Conservation (phyloP, 2,888 invertebrate species). For the Cabera pusaria region DNA sequence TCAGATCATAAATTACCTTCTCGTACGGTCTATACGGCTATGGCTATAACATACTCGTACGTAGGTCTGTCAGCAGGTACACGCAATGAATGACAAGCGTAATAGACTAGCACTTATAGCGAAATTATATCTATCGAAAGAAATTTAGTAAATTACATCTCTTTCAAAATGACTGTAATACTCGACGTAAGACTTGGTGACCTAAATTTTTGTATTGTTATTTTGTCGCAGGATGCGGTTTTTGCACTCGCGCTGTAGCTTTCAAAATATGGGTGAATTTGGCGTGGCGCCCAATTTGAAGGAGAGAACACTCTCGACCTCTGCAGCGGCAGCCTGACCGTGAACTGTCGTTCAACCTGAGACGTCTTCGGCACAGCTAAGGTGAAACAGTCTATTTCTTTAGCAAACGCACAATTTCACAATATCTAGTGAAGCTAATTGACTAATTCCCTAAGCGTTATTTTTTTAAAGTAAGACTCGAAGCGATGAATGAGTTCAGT, state of each 20-base stretch:
- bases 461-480: background rate
- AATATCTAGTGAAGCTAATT: slow-evolving; percentile 9
- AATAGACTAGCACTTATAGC: too few species aligned
- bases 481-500: background rate
- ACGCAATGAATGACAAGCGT: too few species aligned
- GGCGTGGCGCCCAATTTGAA: slow-evolving; percentile 26
- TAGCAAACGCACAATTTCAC: slow-evolving; percentile 1
- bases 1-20: too few species aligned
- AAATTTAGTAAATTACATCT: too few species aligned
- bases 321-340: slow-evolving; percentile 28
- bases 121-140: too few species aligned
- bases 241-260: slow-evolving; percentile 23
- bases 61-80: too few species aligned
- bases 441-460: slow-evolving; percentile 7
- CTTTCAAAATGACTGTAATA: slow-evolving; percentile 10
- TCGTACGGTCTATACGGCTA: too few species aligned
- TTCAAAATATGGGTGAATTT: slow-evolving; percentile 29
- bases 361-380: slow-evolving; percentile 24
- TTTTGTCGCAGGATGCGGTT: slow-evolving; percentile 33
- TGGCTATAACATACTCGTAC: too few species aligned
- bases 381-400: slow-evolving; percentile 23
- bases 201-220: slow-evolving; percentile 25
- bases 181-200: slow-evolving; percentile 13
- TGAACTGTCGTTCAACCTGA: slow-evolving; percentile 34
- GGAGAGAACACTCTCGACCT: slow-evolving; percentile 28